Conservation (phyloP, 2,888 invertebrate genomes). For the Tachystola acroxantha region DNA sequence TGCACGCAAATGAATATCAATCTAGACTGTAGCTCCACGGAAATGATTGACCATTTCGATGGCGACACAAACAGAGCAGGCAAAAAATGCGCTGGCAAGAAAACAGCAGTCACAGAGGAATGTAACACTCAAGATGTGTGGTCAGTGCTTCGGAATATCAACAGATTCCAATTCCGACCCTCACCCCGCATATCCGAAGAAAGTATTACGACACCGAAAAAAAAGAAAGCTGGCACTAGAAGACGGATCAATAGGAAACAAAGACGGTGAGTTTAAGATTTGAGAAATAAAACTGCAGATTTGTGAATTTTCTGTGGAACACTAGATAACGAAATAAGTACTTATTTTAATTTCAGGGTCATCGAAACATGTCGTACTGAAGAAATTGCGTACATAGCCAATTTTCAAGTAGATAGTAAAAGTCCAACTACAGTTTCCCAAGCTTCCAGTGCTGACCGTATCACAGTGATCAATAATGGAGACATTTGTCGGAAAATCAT, state of each 20-base stretch:
- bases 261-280: no score
- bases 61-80: slow-evolving; percentile 31
- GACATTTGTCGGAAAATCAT: neutral
- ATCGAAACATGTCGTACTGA: slow-evolving; percentile 54
- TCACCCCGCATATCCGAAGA: slow-evolving; percentile 54
- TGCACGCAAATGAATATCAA: slow-evolving; percentile 43
- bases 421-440: slow-evolving; percentile 28
- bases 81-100: slow-evolving; percentile 14
- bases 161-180: slow-evolving; percentile 50
- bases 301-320: no score
- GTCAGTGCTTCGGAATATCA: slow-evolving; percentile 57
- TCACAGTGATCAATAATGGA: slow-evolving; percentile 54
- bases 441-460: slow-evolving; percentile 51
- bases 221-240: slow-evolving; percentile 28
- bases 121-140: slow-evolving; percentile 48
- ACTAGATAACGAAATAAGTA: no score
- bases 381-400: slow-evolving; percentile 56
- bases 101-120: slow-evolving; percentile 22
- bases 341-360: slow-evolving; percentile 36
- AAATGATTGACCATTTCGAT: slow-evolving; percentile 35
- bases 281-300: no score
- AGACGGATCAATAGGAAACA: slow-evolving; percentile 30
- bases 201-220: slow-evolving; percentile 19
- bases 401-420: slow-evolving; percentile 37
- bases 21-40: slow-evolving; percentile 49